A percentile compares a stretch with the other conserved stretches of the same genome.
These are phyloP conservation scores for Erpobdella octoculata DNA, from an alignment of 2,888 invertebrate species.

Conservation along the genomic window DNA sequence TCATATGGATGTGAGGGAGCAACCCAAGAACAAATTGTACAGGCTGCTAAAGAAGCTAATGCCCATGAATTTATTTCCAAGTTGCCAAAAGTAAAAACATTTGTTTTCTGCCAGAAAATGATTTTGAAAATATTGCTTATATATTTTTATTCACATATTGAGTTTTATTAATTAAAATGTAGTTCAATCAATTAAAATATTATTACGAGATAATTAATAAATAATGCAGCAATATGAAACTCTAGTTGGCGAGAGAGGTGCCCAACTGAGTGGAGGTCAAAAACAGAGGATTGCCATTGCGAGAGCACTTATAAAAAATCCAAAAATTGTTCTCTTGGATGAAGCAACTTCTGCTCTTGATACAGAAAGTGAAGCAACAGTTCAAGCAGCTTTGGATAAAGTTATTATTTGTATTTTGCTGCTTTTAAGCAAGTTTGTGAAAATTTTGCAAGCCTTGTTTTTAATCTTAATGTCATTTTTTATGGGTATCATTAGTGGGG, in stretches of 20 bases:
- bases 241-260: constrained; percentile 52
- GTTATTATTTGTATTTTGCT: constrained; percentile 25
- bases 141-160: too few relatives aligned
- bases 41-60: constrained; percentile 51
- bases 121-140: too few relatives aligned
- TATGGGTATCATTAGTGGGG: background rate
- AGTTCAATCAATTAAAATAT: background rate
- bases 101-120: too few relatives aligned
- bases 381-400: constrained; percentile 65
- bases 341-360: constrained; percentile 50
- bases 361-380: constrained; percentile 54
- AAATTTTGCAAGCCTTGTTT: too few relatives aligned
- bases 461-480: too few relatives aligned
- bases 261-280: constrained; percentile 36
- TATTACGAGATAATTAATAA: background rate
- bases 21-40: constrained; percentile 47
- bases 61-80: constrained; percentile 52
- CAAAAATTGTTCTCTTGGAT: constrained; percentile 59
- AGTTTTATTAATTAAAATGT: too few relatives aligned
- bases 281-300: constrained; percentile 49
- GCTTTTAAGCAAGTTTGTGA: too few relatives aligned
- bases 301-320: constrained; percentile 58
- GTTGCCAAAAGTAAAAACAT: constrained; percentile 50
- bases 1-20: constrained; percentile 51
- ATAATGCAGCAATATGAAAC: constrained; percentile 50